Percentiles rank a stretch among this genome's conserved stretches.
Conservation (phyloP, 2,113 vertebrate genomes). For the Grammomys surdaster region DNA sequence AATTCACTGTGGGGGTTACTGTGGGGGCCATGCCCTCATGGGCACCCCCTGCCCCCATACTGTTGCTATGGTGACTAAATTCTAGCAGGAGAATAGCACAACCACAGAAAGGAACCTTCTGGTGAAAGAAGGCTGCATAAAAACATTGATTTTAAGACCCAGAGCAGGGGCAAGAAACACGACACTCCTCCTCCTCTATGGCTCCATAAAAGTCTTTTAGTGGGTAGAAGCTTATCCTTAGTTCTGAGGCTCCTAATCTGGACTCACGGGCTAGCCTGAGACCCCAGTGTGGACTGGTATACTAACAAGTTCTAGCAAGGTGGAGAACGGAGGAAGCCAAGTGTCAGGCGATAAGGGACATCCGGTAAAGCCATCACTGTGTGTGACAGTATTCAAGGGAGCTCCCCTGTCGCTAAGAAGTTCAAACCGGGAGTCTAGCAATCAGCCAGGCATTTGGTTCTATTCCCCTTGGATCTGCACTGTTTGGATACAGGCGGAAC, state of each 20-base stretch:
- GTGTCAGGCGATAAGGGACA: no score
- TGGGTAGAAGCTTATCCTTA: constrained; percentile 57
- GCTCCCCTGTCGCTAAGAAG: neutral
- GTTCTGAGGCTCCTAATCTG: constrained; percentile 77
- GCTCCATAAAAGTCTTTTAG: constrained; percentile 69
- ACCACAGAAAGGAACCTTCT: neutral
- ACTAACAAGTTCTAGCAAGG: neutral
- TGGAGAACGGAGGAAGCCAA: no score
- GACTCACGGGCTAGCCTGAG: neutral
- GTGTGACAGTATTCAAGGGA: neutral
- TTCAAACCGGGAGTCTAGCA: neutral
- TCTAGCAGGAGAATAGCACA: neutral
- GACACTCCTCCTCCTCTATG: neutral
- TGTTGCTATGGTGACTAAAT: neutral
- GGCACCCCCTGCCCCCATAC: neutral
- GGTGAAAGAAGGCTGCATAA: neutral
- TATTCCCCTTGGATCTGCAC: neutral
- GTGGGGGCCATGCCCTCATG: neutral
- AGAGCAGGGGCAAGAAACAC: constrained; percentile 6
- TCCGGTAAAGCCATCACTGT: neutral
- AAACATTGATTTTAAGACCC: constrained; percentile 36
- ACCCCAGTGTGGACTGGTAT: neutral
- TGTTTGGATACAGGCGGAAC: neutral
- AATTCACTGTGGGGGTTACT: neutral
- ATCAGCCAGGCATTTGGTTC: no score